Evolutionary conservation across 2,888 invertebrate species (phyloP).

Genomic region (Eupithecia exiguata): DNA sequence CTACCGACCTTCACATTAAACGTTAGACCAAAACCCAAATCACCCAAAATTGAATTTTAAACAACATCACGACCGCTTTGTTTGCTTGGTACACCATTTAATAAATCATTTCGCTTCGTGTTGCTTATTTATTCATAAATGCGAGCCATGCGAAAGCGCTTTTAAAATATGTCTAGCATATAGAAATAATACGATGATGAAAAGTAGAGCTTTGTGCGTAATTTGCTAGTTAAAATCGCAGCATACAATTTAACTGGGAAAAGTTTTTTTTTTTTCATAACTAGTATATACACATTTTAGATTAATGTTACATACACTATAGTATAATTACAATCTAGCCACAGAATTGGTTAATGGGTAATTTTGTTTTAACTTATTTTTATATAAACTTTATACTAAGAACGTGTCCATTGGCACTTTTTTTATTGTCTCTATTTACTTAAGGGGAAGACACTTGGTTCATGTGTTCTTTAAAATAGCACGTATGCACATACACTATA

Average conservation of each 20-base stretch:
- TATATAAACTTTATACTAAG: no score
- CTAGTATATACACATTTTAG: no score
- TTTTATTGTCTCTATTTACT: no score
- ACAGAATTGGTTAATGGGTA: no score
- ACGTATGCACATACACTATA: no score
- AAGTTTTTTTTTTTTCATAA: no score
- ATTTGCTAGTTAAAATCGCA: neutral
- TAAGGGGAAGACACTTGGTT: no score
- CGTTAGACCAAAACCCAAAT: constrained; percentile 9
- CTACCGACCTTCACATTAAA: constrained; percentile 7
- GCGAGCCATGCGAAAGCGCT: constrained; percentile 21
- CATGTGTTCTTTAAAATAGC: no score
- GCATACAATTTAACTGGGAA: neutral
- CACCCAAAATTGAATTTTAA: constrained; percentile 20
- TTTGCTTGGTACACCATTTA: constrained; percentile 24
- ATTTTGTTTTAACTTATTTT: no score
- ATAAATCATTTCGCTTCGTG: constrained; percentile 32
- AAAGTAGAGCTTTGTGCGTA: constrained; percentile 1
- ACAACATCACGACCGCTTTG: constrained; percentile 21
- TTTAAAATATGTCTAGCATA: constrained; percentile 26
- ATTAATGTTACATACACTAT: no score
- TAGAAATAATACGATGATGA: constrained; percentile 17
- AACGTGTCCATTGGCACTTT: no score
- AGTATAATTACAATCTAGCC: no score
- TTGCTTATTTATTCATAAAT: constrained; percentile 31